phyloP scores from a whole-genome alignment of 2,113 vertebrate genomes.

The Corythoichthys haematopterus region DNA sequence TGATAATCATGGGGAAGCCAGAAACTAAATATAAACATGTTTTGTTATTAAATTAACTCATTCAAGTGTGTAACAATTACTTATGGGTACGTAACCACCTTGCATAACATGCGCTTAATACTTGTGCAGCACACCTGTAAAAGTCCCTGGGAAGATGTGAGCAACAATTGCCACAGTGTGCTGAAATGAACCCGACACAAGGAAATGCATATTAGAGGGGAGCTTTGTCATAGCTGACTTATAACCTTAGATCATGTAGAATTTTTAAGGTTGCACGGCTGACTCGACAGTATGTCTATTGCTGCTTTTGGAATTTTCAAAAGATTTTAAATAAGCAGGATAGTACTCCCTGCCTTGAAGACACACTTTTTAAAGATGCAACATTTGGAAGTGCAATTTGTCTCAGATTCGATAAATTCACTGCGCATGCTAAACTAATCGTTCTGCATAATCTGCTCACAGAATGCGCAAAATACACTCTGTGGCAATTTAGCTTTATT shows the following conservation, averaged over 20 bases:
- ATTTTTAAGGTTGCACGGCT: neutral
- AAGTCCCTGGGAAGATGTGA: neutral
- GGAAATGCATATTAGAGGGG: neutral
- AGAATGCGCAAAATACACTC: no score
- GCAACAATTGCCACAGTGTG: neutral
- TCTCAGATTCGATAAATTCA: neutral
- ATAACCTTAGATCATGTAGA: no score
- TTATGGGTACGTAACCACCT: neutral
- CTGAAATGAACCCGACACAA: neutral
- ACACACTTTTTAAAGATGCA: neutral
- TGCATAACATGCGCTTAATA: neutral
- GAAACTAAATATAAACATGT: no score
- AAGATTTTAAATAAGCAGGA: neutral
- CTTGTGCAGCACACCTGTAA: neutral
- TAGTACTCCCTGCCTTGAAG: neutral
- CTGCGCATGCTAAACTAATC: neutral
- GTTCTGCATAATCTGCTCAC: neutral
- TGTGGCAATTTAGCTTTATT: neutral
- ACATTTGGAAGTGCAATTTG: neutral
- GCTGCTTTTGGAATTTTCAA: neutral
- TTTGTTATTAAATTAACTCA: neutral
- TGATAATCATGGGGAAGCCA: no score
- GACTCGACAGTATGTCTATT: neutral
- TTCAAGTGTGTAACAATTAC: neutral
- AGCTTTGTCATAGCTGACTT: neutral